Conservation (phyloP, 2,797 vertebrate genomes). For the Callimico goeldii region DNA sequence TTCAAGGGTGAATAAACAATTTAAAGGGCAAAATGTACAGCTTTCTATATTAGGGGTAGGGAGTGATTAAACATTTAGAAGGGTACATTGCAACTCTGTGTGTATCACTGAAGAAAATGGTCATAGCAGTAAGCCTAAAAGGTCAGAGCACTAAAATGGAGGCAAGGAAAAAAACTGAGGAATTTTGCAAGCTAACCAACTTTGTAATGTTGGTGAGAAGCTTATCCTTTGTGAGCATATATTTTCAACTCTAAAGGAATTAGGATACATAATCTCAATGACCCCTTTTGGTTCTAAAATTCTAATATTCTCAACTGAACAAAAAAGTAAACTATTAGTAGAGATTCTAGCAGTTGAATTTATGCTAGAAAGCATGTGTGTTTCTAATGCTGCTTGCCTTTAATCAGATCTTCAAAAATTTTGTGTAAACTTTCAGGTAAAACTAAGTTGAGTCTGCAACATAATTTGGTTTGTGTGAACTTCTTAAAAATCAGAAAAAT, state of each 20-base stretch:
- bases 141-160: not conserved
- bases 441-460: not conserved
- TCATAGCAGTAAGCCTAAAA: not conserved
- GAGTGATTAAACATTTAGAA: not conserved
- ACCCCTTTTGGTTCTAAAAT: not conserved
- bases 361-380: not conserved
- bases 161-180: not conserved
- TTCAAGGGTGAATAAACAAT: not conserved
- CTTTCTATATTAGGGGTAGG: not conserved
- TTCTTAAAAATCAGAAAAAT: not conserved
- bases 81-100: not conserved
- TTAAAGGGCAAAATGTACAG: not conserved
- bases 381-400: not conserved
- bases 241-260: not conserved
- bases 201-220: not conserved
- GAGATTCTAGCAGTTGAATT: not conserved
- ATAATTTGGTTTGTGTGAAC: not conserved
- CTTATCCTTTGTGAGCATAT: no score
- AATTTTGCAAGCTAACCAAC: not conserved
- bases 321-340: not conserved
- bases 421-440: not conserved
- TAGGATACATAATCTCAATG: not conserved
- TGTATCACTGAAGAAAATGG: not conserved
- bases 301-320: not conserved
- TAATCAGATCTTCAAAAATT: not conserved